Evolutionary conservation across 2,797 vertebrate species (phyloP).

Genomic region (Platyrinchus mystaceus): DNA sequence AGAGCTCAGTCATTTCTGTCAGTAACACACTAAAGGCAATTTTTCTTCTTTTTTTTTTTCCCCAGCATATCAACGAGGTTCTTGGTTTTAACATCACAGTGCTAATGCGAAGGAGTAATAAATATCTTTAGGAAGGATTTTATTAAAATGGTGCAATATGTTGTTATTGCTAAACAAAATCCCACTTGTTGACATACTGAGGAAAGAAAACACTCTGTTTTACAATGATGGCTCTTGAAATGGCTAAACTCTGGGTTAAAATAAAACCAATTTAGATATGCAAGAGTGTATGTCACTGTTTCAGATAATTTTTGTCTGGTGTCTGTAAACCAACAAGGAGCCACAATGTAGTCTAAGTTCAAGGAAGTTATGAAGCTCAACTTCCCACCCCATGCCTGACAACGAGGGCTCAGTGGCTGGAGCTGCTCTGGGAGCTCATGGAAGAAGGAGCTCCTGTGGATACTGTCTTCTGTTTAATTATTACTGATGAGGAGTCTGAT

Average conservation of each 20-base stretch:
- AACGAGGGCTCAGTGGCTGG: not conserved
- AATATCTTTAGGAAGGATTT: not conserved
- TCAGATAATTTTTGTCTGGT: not conserved
- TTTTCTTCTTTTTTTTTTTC: not conserved
- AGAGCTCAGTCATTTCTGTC: not conserved
- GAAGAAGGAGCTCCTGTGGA: not conserved
- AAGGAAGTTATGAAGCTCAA: not conserved
- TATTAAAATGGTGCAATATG: not conserved
- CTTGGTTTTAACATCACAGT: not conserved
- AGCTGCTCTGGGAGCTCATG: not conserved
- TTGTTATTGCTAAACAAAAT: not conserved
- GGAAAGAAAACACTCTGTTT: not conserved
- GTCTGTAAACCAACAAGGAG: not conserved
- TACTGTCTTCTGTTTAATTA: not conserved
- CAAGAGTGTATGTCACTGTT: not conserved
- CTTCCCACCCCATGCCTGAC: too few species aligned
- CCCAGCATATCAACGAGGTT: not conserved
- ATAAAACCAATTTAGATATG: not conserved
- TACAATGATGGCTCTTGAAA: not conserved
- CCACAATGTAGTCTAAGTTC: rapidly evolving
- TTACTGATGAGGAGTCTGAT: not conserved
- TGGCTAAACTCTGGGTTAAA: not conserved
- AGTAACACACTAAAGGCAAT: not conserved
- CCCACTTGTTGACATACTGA: not conserved
- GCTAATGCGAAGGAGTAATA: not conserved